These are phyloP conservation scores for Castor canadensis DNA, from an alignment of 2,113 vertebrate genomes.

Conservation along the genomic window DNA sequence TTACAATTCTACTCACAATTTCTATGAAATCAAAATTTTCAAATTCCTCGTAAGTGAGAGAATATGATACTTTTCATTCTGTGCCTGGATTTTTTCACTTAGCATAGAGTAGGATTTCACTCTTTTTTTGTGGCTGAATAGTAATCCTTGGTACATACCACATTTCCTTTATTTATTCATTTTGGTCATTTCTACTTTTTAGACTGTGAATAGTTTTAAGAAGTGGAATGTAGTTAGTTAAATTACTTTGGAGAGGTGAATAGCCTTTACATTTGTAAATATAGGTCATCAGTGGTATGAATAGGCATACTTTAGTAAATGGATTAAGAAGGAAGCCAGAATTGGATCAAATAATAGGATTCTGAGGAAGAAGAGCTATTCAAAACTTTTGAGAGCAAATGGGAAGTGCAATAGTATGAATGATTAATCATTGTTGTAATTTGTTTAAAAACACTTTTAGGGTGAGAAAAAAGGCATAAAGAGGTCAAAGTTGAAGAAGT, in stretches of 20 bases:
- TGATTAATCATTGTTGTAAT: neutral
- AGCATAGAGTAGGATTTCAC: neutral
- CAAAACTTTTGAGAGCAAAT: neutral
- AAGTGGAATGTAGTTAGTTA: neutral
- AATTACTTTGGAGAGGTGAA: neutral
- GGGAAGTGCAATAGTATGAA: neutral
- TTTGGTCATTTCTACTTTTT: neutral
- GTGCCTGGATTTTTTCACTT: neutral
- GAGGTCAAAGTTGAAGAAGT: neutral
- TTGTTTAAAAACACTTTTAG: neutral
- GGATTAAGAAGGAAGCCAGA: neutral
- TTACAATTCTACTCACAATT: too few relatives aligned
- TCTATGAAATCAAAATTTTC: too few relatives aligned
- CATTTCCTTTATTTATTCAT: too few relatives aligned
- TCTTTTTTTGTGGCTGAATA: neutral
- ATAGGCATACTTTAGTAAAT: neutral
- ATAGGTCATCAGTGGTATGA: neutral
- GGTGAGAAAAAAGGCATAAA: neutral
- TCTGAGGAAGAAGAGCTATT: neutral
- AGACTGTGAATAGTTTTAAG: neutral
- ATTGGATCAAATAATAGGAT: neutral
- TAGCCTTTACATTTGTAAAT: neutral
- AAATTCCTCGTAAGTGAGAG: too few relatives aligned
- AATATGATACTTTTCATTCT: too few relatives aligned
- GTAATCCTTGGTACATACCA: neutral